A percentile compares a stretch with the other conserved stretches of the same genome.
Evolutionary conservation across 2,113 vertebrate genomes (phyloP).

Genomic region (Gambusia affinis): DNA sequence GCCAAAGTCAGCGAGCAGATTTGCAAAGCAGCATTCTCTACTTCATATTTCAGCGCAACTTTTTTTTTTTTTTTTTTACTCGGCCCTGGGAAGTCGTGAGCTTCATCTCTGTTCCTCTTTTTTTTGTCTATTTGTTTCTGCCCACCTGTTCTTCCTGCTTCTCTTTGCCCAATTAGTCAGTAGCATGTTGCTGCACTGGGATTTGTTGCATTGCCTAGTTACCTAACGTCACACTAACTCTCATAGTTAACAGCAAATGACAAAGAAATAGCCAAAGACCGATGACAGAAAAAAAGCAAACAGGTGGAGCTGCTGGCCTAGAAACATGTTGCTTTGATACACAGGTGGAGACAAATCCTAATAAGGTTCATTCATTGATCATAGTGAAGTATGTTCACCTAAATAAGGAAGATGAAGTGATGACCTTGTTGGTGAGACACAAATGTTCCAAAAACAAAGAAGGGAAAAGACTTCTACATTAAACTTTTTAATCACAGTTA

Average conservation of each 20-base stretch:
- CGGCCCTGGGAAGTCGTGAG: background rate
- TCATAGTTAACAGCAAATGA: slow-evolving; percentile 4
- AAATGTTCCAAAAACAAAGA: slow-evolving; percentile 9
- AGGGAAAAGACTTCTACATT: background rate
- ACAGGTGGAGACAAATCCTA: background rate
- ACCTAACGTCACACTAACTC: background rate
- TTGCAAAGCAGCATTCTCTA: background rate
- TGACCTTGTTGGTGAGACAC: slow-evolving; percentile 20
- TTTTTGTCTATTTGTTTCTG: no score
- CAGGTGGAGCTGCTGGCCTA: background rate
- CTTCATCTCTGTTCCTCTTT: background rate
- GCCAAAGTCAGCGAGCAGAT: background rate
- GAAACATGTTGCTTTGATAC: slow-evolving; percentile 4
- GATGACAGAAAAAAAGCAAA: background rate
- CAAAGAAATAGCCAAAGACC: background rate
- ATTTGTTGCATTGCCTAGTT: slow-evolving; percentile 21
- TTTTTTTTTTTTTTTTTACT: slow-evolving; percentile 15
- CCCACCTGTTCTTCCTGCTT: background rate
- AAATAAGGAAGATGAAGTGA: slow-evolving; percentile 18
- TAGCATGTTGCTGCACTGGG: slow-evolving; percentile 5
- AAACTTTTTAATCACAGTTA: background rate
- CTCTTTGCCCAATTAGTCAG: slow-evolving; percentile 19
- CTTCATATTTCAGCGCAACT: background rate
- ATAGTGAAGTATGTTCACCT: slow-evolving; percentile 23
- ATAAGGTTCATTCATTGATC: slow-evolving; percentile 30